A percentile compares a stretch with the other conserved stretches of the same genome.
Evolutionary conservation across 2,888 invertebrate species (phyloP).

Genomic region (Apodemia zela): DNA sequence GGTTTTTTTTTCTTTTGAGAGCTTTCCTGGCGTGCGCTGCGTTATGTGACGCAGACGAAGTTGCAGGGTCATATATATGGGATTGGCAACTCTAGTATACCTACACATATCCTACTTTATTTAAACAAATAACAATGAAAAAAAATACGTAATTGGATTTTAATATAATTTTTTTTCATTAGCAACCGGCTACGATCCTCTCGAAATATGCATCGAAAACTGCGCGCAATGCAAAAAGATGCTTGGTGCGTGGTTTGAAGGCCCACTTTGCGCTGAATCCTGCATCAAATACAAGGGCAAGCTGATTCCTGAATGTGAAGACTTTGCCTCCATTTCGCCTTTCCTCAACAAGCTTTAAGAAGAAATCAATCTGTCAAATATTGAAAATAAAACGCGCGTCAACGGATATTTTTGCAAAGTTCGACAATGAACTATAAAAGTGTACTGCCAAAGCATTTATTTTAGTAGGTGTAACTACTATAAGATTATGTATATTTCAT

Average conservation of each 20-base stretch:
- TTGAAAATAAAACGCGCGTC: slow-evolving; percentile 11
- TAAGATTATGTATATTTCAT: slow-evolving; percentile 25
- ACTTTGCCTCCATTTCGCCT: slow-evolving; percentile 88
- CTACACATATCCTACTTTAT: neutral
- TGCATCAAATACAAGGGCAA: slow-evolving; percentile 92
- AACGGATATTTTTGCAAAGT: slow-evolving; percentile 22
- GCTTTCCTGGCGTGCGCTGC: too few species aligned
- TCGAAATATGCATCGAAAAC: slow-evolving; percentile 89
- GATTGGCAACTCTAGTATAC: too few species aligned
- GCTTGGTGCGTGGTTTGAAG: slow-evolving; percentile 92
- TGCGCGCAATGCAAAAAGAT: slow-evolving; percentile 95
- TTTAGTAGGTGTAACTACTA: slow-evolving; percentile 24
- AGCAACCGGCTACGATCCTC: slow-evolving; percentile 75
- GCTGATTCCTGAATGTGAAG: slow-evolving; percentile 92
- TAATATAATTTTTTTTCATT: slow-evolving; percentile 31
- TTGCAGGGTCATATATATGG: too few species aligned
- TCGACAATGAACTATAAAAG: slow-evolving; percentile 23
- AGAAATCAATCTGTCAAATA: neutral
- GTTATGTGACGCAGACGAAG: too few species aligned
- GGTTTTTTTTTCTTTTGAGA: too few species aligned
- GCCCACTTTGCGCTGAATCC: slow-evolving; percentile 90
- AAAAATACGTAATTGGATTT: neutral
- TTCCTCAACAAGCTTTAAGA: slow-evolving; percentile 82
- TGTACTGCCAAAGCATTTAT: slow-evolving; percentile 37
- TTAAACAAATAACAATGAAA: neutral